These are phyloP conservation scores for Acanthopleura granulata DNA, from an alignment of 2,888 invertebrate species.

Conservation along the genomic window DNA sequence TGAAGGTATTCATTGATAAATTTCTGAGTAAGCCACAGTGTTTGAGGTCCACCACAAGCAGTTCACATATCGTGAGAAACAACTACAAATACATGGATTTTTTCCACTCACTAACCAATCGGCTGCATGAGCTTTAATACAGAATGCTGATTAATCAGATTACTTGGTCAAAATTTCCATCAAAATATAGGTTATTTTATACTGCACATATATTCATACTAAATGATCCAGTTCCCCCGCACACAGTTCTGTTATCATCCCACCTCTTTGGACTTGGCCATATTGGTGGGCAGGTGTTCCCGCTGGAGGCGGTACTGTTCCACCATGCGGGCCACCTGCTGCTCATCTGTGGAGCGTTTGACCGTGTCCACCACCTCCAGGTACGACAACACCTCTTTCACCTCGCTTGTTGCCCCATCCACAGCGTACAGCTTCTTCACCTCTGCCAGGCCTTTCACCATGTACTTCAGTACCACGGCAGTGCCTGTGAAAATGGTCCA, in stretches of 20 bases:
- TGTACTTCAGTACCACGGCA: conserved; percentile 56
- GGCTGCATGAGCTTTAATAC: no score
- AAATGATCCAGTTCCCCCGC: conserved; percentile 64
- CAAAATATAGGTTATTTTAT: no score
- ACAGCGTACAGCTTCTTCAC: conserved; percentile 48
- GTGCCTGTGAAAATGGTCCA: conserved; percentile 52
- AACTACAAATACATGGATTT: no score
- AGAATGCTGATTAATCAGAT: no score
- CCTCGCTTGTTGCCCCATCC: conserved; percentile 39
- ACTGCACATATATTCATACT: no score
- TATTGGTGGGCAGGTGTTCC: conserved; percentile 78
- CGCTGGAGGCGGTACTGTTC: conserved; percentile 74
- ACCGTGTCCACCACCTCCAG: conserved; percentile 60
- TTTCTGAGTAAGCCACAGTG: no score
- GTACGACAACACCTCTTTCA: conserved; percentile 49
- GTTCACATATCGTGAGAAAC: no score
- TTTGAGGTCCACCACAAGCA: no score
- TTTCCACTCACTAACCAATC: no score
- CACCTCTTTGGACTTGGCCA: conserved; percentile 78
- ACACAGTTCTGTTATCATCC: conserved; percentile 64
- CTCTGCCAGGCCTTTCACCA: conserved; percentile 54
- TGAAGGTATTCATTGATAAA: no score
- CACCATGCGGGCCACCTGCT: conserved; percentile 54
- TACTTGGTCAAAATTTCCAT: no score
- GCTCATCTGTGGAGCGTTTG: conserved; percentile 54